A percentile compares a stretch with the other conserved stretches of the same genome.
Conservation (phyloP, 2,113 vertebrate species). For the Panurus biarmicus region DNA sequence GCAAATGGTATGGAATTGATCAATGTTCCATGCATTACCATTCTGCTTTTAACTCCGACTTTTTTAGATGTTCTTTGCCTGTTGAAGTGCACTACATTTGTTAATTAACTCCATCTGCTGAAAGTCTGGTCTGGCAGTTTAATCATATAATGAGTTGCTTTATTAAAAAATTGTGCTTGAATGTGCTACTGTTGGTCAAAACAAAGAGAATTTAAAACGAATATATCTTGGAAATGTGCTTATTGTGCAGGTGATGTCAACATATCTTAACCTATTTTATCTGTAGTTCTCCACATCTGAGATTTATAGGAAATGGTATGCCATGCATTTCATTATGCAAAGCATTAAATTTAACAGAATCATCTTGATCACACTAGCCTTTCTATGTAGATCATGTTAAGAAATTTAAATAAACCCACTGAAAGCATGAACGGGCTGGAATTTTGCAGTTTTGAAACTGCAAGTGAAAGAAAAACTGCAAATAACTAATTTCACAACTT, state of each 20-base stretch:
- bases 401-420: not conserved
- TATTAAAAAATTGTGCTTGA: not conserved
- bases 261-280: not conserved
- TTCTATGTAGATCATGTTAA: not conserved
- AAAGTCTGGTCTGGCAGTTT: not conserved
- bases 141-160: not conserved
- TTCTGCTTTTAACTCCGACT: not conserved
- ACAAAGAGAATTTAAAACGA: not conserved
- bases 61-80: not conserved
- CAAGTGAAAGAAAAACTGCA: not conserved
- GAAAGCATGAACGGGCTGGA: not conserved
- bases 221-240: not conserved
- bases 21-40: not conserved
- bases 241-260: not conserved
- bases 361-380: not conserved
- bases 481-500: not conserved
- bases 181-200: not conserved
- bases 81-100: not conserved
- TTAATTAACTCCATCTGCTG: conserved; percentile 40
- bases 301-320: not conserved
- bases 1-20: not conserved
- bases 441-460: not conserved
- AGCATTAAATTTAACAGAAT: not conserved
- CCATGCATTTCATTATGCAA: not conserved
- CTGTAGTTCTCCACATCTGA: not conserved